A percentile compares a stretch with the other conserved stretches of the same genome.
These are phyloP conservation scores for Hippocampus zosterae DNA, from an alignment of 2,113 vertebrate genomes.

Conservation along the genomic window DNA sequence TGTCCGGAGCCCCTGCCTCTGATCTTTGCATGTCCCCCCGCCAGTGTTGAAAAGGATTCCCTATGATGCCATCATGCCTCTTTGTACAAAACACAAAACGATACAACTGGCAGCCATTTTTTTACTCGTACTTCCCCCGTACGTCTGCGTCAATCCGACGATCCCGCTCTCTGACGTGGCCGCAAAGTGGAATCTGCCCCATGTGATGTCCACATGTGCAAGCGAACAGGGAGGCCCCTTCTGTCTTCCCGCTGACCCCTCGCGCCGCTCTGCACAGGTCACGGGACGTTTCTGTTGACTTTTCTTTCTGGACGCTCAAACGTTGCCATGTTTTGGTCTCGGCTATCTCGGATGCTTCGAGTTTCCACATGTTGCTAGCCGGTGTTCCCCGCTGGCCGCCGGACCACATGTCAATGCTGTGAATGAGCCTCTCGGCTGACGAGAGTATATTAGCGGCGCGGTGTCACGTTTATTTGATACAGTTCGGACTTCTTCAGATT, in stretches of 20 bases:
- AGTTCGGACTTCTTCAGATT: too few relatives aligned
- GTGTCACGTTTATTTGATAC: background rate
- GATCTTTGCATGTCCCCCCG: background rate
- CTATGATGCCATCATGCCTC: background rate
- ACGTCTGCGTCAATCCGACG: slow-evolving; percentile 3
- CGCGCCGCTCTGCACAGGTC: slow-evolving; percentile 34
- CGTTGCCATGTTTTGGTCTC: slow-evolving; percentile 20
- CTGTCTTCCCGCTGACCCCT: slow-evolving; percentile 45
- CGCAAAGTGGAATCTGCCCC: slow-evolving; percentile 7
- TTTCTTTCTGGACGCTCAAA: slow-evolving; percentile 22
- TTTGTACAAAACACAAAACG: too few relatives aligned
- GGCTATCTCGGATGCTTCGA: slow-evolving; percentile 34
- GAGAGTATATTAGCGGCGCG: background rate
- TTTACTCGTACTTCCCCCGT: background rate
- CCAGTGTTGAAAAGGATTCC: background rate
- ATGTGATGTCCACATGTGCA: slow-evolving; percentile 43
- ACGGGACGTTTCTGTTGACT: slow-evolving; percentile 17
- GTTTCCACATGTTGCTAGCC: slow-evolving; percentile 32
- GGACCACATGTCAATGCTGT: slow-evolving; percentile 41
- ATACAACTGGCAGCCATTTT: too few relatives aligned
- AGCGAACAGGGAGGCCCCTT: slow-evolving; percentile 34
- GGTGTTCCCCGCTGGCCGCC: slow-evolving; percentile 37
- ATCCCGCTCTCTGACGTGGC: slow-evolving; percentile 17
- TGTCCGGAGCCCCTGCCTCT: slow-evolving; percentile 3
- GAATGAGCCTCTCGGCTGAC: slow-evolving; percentile 12